phyloP scores from a whole-genome alignment of 2,113 vertebrate genomes.

The Dicentrarchus labrax region DNA sequence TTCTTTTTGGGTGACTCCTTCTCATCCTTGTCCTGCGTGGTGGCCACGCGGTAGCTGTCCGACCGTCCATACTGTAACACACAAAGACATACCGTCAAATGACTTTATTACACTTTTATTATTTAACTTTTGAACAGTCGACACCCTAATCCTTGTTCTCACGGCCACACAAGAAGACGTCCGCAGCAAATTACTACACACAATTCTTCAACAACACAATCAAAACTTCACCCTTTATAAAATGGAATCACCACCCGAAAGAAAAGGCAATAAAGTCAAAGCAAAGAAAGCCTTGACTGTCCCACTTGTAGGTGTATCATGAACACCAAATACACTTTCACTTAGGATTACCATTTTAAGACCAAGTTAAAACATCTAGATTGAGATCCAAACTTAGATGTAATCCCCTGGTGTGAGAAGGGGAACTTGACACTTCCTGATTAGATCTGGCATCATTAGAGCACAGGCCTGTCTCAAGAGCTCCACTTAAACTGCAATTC shows the following conservation, averaged over 20 bases:
- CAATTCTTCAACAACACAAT: too few relatives aligned
- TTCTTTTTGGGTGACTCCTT: constrained; percentile 92
- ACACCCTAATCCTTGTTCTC: neutral
- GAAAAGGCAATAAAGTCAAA: neutral
- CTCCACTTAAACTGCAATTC: constrained; percentile 40
- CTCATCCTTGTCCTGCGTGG: constrained; percentile 92
- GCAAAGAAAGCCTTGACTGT: neutral
- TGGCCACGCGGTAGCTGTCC: constrained; percentile 94
- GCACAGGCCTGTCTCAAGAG: constrained; percentile 37
- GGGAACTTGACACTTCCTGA: constrained; percentile 31
- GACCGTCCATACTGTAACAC: constrained; percentile 91
- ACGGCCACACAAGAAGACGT: neutral
- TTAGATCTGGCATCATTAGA: constrained; percentile 53
- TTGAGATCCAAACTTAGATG: constrained; percentile 39
- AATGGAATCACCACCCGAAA: neutral
- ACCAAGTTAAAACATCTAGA: constrained; percentile 18
- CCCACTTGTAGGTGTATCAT: neutral
- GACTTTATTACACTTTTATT: neutral
- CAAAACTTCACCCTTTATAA: neutral
- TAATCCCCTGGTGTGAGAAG: constrained; percentile 20
- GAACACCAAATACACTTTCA: neutral
- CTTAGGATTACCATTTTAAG: neutral
- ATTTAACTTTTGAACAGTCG: neutral
- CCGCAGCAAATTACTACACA: neutral
- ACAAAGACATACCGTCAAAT: constrained; percentile 7